Evolutionary conservation across 2,797 vertebrate genomes (phyloP), one percentile per base, ranked within the genome.

Genomic region (Lepus townsendii): DNA sequence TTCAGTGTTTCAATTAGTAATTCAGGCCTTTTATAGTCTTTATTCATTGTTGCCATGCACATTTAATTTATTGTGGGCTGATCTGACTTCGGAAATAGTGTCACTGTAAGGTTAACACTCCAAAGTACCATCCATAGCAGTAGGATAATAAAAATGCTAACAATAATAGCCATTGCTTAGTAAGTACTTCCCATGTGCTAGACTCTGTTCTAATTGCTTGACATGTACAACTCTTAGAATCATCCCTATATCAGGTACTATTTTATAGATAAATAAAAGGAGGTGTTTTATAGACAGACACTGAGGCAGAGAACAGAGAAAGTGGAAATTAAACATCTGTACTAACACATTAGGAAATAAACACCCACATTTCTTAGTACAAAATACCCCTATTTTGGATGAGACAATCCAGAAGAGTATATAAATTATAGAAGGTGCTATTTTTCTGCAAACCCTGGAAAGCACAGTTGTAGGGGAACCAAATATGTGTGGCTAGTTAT

Each of bases 181-280:
- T 38, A 60, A 83, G 20, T 11, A 60, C 9, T 42, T 92, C 9
- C 32, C 94, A 54, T 76, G n/a, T 90, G 38, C 22, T 47, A 87
- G 60, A 66, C 22, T 83, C 47, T 92, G 17, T 94, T 95, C n/a
- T 95, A 96, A 91, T 94, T 91, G 60, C 50, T 78, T 92, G 65
- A 93, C 24, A 63, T 22, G 8, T 83, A 32, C 57, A 93, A 42
- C 76, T 84, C 73, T 85, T 89, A 90, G 73, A 79, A 84, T 75
- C n/a, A 88, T 62, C 65, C 71, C 35, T 89, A 27, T 30, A 14
- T 77, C 35, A 75, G 27, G 30, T 63, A 38, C 12, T 89, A 11
- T 89, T 91, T 78, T 96, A 88, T 19, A 95, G 69, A 79, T 83
- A 83, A 90, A 60, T 54, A 78, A 88, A 88, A 16, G 30, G 84